phyloP scores from a whole-genome alignment of 2,797 vertebrate genomes.

The Galagoides demidoff region DNA sequence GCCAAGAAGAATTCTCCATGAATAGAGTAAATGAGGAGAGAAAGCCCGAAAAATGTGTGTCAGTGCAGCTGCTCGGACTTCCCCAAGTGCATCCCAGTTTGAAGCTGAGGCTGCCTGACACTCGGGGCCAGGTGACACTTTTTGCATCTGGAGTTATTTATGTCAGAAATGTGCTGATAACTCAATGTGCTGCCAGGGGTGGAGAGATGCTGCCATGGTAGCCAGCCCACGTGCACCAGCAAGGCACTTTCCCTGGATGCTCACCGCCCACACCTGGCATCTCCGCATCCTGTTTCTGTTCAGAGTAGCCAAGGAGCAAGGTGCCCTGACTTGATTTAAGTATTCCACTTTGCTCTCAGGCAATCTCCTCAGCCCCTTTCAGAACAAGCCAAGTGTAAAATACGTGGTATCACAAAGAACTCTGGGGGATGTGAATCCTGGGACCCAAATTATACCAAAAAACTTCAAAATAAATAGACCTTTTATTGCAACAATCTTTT shows the following conservation, averaged over 20 bases:
- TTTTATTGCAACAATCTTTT: not conserved
- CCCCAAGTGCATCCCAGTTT: not conserved
- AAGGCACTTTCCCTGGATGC: not conserved
- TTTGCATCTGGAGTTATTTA: not conserved
- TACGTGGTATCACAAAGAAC: not conserved
- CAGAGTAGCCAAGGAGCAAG: not conserved
- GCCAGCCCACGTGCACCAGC: not conserved
- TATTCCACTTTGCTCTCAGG: not conserved
- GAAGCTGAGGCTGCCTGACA: slow-evolving; percentile 45
- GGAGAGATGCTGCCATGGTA: not conserved
- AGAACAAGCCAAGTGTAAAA: slow-evolving; percentile 32
- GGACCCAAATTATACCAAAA: not conserved
- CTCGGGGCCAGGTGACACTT: not conserved
- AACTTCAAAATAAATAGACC: not conserved
- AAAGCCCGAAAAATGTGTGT: slow-evolving; percentile 45
- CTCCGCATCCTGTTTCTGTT: not conserved
- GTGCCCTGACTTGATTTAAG: not conserved
- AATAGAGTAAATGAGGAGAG: slow-evolving; percentile 57
- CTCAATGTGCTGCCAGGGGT: not conserved
- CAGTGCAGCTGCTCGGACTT: not conserved
- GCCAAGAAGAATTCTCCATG: slow-evolving; percentile 29
- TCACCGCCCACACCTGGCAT: not conserved
- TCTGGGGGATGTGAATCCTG: not conserved
- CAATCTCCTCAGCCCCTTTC: not conserved
- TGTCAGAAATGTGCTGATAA: not conserved